A percentile compares a stretch with the other conserved stretches of the same genome.
These are phyloP conservation scores for Metopia argyrocephala DNA, from an alignment of 2,888 invertebrate species.

Conservation along the genomic window DNA sequence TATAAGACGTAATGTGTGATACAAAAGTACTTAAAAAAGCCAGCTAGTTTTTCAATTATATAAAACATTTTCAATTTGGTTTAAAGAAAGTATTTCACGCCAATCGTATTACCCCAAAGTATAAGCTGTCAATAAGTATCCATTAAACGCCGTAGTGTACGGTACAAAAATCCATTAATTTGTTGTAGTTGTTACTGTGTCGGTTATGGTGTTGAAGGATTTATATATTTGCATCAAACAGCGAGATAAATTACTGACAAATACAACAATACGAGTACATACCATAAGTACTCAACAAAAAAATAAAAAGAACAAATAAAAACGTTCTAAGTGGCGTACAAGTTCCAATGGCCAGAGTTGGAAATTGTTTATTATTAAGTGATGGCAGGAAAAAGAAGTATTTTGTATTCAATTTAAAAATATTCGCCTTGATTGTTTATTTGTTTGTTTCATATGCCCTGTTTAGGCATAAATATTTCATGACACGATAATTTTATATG, in stretches of 20 bases:
- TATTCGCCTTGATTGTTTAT: background rate
- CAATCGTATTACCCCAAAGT: slow-evolving; percentile 21
- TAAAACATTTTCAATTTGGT: too few relatives aligned
- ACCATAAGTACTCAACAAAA: slow-evolving; percentile 30
- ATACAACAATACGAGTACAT: too few relatives aligned
- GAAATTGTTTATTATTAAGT: slow-evolving; percentile 7
- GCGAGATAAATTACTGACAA: slow-evolving; percentile 74
- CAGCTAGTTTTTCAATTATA: too few relatives aligned
- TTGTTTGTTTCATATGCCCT: background rate
- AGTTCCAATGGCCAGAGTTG: background rate
- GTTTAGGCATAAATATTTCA: slow-evolving; percentile 22
- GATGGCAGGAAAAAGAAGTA: background rate
- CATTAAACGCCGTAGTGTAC: background rate
- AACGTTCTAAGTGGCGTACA: background rate
- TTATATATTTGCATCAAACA: slow-evolving; percentile 76
- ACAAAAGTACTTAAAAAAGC: too few relatives aligned
- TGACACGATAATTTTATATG: background rate
- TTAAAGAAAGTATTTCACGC: too few relatives aligned
- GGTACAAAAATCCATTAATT: slow-evolving; percentile 17
- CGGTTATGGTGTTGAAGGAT: slow-evolving; percentile 71
- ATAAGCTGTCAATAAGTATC: background rate
- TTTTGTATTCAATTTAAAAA: background rate
- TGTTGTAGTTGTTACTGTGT: slow-evolving; percentile 37
- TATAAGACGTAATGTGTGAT: too few relatives aligned
- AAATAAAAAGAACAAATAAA: background rate